A percentile compares a stretch with the other conserved stretches of the same genome.
Conservation (phyloP, 2,888 invertebrate genomes). For the Cyclophora albipunctata region DNA sequence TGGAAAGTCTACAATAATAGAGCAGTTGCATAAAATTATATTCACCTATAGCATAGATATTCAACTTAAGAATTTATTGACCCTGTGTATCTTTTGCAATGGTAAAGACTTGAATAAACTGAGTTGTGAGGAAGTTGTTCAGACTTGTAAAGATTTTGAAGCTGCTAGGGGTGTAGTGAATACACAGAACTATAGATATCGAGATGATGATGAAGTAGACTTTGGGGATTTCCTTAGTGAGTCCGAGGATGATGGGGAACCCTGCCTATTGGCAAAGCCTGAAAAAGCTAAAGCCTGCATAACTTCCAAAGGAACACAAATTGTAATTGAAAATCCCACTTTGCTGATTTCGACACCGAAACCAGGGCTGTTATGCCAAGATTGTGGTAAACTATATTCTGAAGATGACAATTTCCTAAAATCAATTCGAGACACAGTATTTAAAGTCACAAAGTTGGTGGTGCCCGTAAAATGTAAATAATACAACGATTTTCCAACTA, state of each 20-base stretch:
- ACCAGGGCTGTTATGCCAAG: conserved; percentile 80
- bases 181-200: conserved; percentile 25
- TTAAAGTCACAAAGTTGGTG: conserved; percentile 32
- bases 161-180: conserved; percentile 8
- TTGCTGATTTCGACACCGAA: conserved; percentile 59
- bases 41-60: conserved; percentile 79
- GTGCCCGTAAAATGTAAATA: conserved; percentile 20
- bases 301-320: conserved; percentile 71
- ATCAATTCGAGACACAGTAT: conserved; percentile 36
- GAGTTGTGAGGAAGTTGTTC: conserved; percentile 36
- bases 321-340: conserved; percentile 72
- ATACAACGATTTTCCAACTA: conserved; percentile 6
- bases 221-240: conserved; percentile 58
- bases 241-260: conserved; percentile 42
- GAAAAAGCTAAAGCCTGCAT: conserved; percentile 37
- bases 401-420: conserved; percentile 61
- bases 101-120: conserved; percentile 40
- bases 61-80: conserved; percentile 79
- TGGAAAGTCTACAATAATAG: conserved; percentile 63
- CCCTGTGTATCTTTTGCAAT: conserved; percentile 81
- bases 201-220: conserved; percentile 41
- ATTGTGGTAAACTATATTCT: conserved; percentile 86
- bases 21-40: conserved; percentile 81
- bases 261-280: conserved; percentile 27
- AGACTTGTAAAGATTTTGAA: conserved; percentile 41